phyloP scores from a whole-genome alignment of 2,888 invertebrate species.

The Aphidoletes aphidimyza region DNA sequence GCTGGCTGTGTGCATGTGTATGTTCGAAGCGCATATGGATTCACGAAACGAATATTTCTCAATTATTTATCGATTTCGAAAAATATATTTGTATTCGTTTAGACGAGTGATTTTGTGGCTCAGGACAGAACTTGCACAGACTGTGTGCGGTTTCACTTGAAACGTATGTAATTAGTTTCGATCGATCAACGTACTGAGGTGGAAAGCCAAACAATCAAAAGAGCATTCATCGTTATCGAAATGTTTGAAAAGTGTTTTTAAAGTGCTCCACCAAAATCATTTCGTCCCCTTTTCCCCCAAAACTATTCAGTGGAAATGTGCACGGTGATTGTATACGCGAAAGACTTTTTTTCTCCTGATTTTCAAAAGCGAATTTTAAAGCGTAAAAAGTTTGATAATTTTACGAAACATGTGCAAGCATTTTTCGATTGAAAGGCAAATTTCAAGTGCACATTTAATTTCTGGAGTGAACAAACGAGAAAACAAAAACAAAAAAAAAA shows the following conservation, averaged over 20 bases:
- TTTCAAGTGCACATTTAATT: slow-evolving; percentile 12
- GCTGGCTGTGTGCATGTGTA: no score
- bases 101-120: neutral
- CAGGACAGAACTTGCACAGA: slow-evolving; percentile 7
- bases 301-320: no score
- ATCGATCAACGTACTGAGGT: slow-evolving; percentile 5
- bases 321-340: no score
- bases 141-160: neutral
- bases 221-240: neutral
- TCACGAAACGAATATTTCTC: slow-evolving; percentile 1
- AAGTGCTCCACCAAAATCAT: no score
- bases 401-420: neutral
- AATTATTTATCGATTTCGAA: slow-evolving; percentile 45
- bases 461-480: neutral
- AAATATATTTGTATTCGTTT: neutral
- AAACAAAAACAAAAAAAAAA: neutral
- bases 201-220: slow-evolving; percentile 9
- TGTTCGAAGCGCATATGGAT: neutral
- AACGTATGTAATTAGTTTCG: slow-evolving; percentile 41
- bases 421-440: slow-evolving; percentile 28
- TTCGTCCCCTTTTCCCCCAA: neutral
- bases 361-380: neutral
- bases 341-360: no score
- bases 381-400: neutral
- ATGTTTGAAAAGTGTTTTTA: neutral